A percentile compares a stretch with the other conserved stretches of the same genome.
These are phyloP conservation scores for Trachelus tabidus DNA, from an alignment of 2,888 invertebrate species.

Conservation along the genomic window DNA sequence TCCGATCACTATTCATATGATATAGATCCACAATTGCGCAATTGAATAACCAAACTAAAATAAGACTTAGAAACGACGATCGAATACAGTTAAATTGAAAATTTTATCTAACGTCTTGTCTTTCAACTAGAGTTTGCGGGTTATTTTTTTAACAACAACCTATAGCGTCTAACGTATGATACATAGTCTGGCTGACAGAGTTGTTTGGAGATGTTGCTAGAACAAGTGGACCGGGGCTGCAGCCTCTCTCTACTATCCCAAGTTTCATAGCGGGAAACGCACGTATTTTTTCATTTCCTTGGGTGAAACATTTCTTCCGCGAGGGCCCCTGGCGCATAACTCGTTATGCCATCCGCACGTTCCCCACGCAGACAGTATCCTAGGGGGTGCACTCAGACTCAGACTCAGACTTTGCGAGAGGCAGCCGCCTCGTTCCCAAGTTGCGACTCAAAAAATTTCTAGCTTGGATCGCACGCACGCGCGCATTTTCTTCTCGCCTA, in stretches of 20 bases:
- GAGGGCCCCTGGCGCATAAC: constrained; percentile 29
- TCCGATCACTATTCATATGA: background rate
- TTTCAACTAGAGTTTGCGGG: background rate
- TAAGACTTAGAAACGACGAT: background rate
- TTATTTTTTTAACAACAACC: background rate
- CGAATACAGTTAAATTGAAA: background rate
- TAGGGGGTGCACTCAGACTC: constrained; percentile 47
- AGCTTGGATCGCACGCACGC: background rate
- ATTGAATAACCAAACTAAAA: background rate
- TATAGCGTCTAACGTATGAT: background rate
- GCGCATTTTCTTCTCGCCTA: constrained; percentile 20
- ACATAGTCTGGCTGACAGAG: background rate
- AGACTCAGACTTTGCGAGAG: constrained; percentile 29
- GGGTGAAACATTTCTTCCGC: constrained; percentile 16
- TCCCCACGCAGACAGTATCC: constrained; percentile 31
- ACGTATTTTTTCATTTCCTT: constrained; percentile 18
- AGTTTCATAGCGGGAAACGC: background rate
- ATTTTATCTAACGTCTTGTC: too few species aligned
- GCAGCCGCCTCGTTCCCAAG: constrained; percentile 32
- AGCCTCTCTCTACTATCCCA: background rate
- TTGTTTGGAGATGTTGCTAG: background rate
- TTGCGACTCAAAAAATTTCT: background rate
- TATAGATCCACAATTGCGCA: background rate
- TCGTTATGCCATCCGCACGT: constrained; percentile 25
- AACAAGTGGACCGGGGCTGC: background rate